Evolutionary conservation across 2,113 vertebrate species (phyloP), one percentile per base, ranked within the genome.

Genomic region (Himantopus leucocephalus): DNA sequence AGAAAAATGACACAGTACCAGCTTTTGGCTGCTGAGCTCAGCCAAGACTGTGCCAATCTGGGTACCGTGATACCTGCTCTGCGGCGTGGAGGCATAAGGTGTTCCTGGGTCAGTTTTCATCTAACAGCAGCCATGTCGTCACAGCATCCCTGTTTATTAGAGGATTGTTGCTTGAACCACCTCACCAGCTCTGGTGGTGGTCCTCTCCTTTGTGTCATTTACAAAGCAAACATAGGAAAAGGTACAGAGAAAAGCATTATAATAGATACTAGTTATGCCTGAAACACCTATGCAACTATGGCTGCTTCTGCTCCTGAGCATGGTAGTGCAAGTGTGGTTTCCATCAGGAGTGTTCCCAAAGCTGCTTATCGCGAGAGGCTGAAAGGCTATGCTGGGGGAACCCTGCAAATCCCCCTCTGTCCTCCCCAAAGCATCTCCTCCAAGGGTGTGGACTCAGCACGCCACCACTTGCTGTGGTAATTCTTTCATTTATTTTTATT

Each of bases 301-400:
- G 4, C 32, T 73, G 27, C 78, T 88, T 56, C 55, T 14, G 29
- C 43, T 77, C 34, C 41, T 71, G 35, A 71, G 35, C 5, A 0
- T 21, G 14, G 39, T 37, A 21, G 9, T 7, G 7, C 34, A 71
- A 35, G 18, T 1, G 0, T 37, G 14, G 8, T 45, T 89, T 56
- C 45, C 22, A 45, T 78, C 14, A 45, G 34, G 18, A 78, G 34
- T 16, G 37, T 37, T 84, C 48, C 19, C 30, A 30, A 86, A 9
- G 26, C 21, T 2, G 1, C 62, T 64, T 27, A 7, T 58, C 1
- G 0, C 2, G 7, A n/a, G 6, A 53, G 39, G 30, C 35, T 80
- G 35, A 20, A 81, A 50, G 29, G 9, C 18, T 86, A 23, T 47
- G 27, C 50, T 52, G 27, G 8, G 9, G 10, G 9, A 66, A 1